phyloP scores from a whole-genome alignment of 2,797 vertebrate genomes.

The Hippocampus kuda region DNA sequence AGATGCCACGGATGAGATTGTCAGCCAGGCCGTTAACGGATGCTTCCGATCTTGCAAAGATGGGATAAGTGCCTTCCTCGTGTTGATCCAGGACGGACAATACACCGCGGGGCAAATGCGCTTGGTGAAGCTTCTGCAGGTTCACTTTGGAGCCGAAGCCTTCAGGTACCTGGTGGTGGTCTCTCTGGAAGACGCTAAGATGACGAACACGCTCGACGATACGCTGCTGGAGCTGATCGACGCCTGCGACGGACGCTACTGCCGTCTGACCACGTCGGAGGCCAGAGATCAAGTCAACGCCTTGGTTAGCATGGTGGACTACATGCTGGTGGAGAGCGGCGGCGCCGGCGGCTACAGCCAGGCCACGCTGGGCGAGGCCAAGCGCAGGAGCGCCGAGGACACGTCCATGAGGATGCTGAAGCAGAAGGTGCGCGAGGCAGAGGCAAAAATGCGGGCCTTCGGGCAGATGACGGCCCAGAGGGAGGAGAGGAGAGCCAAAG shows the following conservation, averaged over 20 bases:
- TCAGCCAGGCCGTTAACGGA: conserved; percentile 17
- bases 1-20: conserved; percentile 27
- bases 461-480: conserved; percentile 8
- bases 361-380: conserved; percentile 19
- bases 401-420: conserved; percentile 29
- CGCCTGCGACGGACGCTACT: conserved; percentile 36
- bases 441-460: conserved; percentile 24
- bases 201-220: conserved; percentile 25
- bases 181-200: conserved; percentile 35
- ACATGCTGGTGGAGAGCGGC: conserved; percentile 16
- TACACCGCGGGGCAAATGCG: conserved; percentile 31
- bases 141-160: conserved; percentile 29
- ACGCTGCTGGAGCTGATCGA: conserved; percentile 42
- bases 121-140: conserved; percentile 31
- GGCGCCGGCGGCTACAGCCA: conserved; percentile 21
- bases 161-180: conserved; percentile 35
- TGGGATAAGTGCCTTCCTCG: conserved; percentile 27
- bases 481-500: conserved; percentile 26
- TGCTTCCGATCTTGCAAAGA: conserved; percentile 24
- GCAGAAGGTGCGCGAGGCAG: conserved; percentile 8
- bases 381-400: conserved; percentile 17
- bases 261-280: conserved; percentile 12
- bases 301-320: conserved; percentile 30
- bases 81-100: conserved; percentile 39
- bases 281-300: conserved; percentile 7